Evolutionary conservation across 1,140 invertebrate genomes (phyloP).

Genomic region (Penaeus indicus): DNA sequence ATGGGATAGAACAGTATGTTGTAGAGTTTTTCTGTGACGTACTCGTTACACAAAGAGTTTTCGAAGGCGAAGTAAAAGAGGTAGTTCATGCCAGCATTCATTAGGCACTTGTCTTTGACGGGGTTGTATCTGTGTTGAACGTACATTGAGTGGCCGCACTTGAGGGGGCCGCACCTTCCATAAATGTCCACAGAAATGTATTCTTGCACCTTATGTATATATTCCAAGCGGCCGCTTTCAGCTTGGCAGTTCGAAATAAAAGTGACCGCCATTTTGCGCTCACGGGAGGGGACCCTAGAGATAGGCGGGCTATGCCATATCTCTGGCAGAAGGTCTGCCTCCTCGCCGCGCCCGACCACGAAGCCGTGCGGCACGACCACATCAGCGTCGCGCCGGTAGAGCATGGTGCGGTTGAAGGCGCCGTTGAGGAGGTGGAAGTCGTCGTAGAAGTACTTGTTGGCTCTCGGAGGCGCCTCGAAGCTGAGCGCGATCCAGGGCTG

Average conservation of each 20-base stretch:
- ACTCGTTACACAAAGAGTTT: slow-evolving; percentile 72
- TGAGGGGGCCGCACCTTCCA: slow-evolving; percentile 87
- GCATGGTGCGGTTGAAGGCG: slow-evolving; percentile 71
- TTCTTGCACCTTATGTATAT: slow-evolving; percentile 86
- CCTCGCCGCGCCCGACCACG: slow-evolving; percentile 36
- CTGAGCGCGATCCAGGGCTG: slow-evolving; percentile 74
- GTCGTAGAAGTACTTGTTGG: slow-evolving; percentile 71
- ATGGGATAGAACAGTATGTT: slow-evolving; percentile 65
- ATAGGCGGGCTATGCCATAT: neutral
- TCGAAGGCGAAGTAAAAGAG: slow-evolving; percentile 72
- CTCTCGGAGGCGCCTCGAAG: slow-evolving; percentile 11
- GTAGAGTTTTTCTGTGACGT: slow-evolving; percentile 72
- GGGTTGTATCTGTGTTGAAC: neutral
- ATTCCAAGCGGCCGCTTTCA: slow-evolving; percentile 86
- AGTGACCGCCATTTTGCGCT: slow-evolving; percentile 93
- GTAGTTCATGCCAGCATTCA: slow-evolving; percentile 65
- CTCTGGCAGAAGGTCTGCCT: neutral
- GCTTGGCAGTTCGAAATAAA: slow-evolving; percentile 97
- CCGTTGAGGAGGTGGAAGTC: slow-evolving; percentile 58
- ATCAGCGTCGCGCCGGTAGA: slow-evolving; percentile 69
- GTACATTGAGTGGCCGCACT: slow-evolving; percentile 73
- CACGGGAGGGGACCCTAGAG: slow-evolving; percentile 74
- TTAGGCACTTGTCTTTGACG: slow-evolving; percentile 65
- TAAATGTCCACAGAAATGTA: slow-evolving; percentile 93
- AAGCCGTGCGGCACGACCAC: slow-evolving; percentile 67